Base-by-base conservation (phyloP, 2,113 vertebrate genomes). In the Apteryx mantelli region DNA sequence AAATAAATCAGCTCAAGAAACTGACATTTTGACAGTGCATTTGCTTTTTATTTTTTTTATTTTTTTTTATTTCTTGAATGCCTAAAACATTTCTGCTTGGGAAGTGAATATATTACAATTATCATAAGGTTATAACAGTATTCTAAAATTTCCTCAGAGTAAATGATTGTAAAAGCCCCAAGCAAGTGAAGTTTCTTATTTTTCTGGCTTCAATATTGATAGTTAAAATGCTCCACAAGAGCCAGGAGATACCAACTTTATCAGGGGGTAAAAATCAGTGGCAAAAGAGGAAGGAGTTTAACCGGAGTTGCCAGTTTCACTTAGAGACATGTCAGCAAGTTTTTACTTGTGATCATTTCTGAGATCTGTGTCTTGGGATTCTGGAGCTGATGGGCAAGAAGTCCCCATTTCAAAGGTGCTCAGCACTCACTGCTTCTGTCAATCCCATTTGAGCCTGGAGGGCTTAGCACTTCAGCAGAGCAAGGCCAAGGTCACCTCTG, bases 11-110 rank as follows among this genome's bases (percentile, higher is more conserved):
- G 8, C 74, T 75, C 6, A 60, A 82, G 83, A 52, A 89, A 79
- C 52, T 26, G 88, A 66, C 34, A 7, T 76, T 76, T 93, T 95
- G 88, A 87, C 86, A 91, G 66, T 7, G 4, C 73, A 63, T 89
- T 95, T 96, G 8, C 77, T 6, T 32, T 56, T 30, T 30, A 8
- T 56, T 20, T 21, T 21, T 20, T 50, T 20, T 55, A 7, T 89
- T 97, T 93, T 52, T 53, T 53, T 12, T 11, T 70, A 63, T 60
- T 90, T 70, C 66, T 56, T 74, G 4, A 68, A 36, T 76, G 48
- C 38, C 61, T 86, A 78, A 69, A 90, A 61, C 22, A 53, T 87
- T 93, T 91, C 78, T 93, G 38, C 56, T 82, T 76, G 94, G 80
- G 24, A 89, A 89, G 13, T 6, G 12, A 77, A 55, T 38, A 11